Conservation (phyloP, 2,888 invertebrate species). For the Pollenia amentaria region DNA sequence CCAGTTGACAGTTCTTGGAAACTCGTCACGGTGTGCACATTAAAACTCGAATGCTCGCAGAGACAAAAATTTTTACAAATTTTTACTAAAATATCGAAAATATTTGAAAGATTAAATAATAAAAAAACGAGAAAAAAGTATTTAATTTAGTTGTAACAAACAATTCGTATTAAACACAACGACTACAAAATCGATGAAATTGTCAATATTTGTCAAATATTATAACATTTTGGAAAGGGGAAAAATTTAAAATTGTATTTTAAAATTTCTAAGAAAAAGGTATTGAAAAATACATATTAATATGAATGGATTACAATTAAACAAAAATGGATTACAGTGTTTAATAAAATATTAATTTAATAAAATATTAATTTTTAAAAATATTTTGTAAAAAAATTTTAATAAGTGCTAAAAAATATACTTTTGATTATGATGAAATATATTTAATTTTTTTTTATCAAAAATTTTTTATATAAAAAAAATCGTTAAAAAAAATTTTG, state of each 20-base stretch:
- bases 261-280: not conserved
- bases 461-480: slow-evolving; percentile 19
- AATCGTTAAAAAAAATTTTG: slow-evolving; percentile 21
- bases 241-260: not conserved
- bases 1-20: slow-evolving; percentile 83
- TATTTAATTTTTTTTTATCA: slow-evolving; percentile 26
- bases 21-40: slow-evolving; percentile 83
- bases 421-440: slow-evolving; percentile 31
- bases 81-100: slow-evolving; percentile 49
- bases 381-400: not conserved
- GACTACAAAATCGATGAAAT: slow-evolving; percentile 27
- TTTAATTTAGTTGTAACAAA: slow-evolving; percentile 36
- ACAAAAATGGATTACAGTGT: slow-evolving; percentile 59
- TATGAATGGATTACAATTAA: slow-evolving; percentile 15
- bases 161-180: slow-evolving; percentile 38
- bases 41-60: slow-evolving; percentile 77
- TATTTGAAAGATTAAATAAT: slow-evolving; percentile 23
- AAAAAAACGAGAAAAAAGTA: slow-evolving; percentile 7
- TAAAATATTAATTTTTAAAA: slow-evolving; percentile 16
- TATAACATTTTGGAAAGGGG: not conserved
- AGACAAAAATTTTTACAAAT: slow-evolving; percentile 28
- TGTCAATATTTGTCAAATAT: not conserved
- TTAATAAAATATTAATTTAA: slow-evolving; percentile 12
- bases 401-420: slow-evolving; percentile 10
- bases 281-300: not conserved